Evolutionary conservation across 2,797 vertebrate species (phyloP), one percentile per base, ranked within the genome.

Genomic region (Micromesistius poutassou): DNA sequence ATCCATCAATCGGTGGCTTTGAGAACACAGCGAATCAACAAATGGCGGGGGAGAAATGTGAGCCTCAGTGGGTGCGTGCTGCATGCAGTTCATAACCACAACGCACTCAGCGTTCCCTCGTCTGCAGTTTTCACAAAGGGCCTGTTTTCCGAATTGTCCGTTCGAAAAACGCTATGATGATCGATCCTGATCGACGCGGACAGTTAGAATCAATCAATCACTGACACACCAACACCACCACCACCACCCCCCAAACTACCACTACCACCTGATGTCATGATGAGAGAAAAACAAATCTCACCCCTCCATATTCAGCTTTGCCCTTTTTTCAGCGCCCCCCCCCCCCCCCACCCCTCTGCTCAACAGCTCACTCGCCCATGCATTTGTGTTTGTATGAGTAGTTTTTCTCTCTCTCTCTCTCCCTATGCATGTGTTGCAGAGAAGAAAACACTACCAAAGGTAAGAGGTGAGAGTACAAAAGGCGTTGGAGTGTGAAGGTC

Each of bases 401-500:
- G n/a, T 22, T 62, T 7, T 62, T 62, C n/a, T n/a, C n/a, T n/a
- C n/a, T n/a, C n/a, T n/a, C n/a, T n/a, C 22, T 62, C 55, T 62
- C 55, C 22, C 55, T 62, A 22, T 62, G 5, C 7, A 22, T 62
- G 10, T 62, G 22, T 62, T 55, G 42, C 42, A 46, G 42, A 46
- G 42, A 46, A 46, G 42, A 14, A 46, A 46, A 46, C 46, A 50
- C 22, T 62, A 62, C 55, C 55, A 62, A 62, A 38, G 55, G 55
- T 40, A 25, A 38, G 38, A 40, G 72, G 72, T 40, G 33, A 40
- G n/a, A 25, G 35, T 62, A 62, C 33, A 12, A 38, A 25, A 40
- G 33, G 72, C 22, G 30, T 30, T 31, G 73, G 40, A 19, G 73
- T 30, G 42, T 55, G 73, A 50, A 80, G 78, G 81, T 62, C 71